Percentiles rank a stretch among this genome's conserved stretches.
phyloP scores from a whole-genome alignment of 2,888 invertebrate genomes.

The Choreutis nemorana region DNA sequence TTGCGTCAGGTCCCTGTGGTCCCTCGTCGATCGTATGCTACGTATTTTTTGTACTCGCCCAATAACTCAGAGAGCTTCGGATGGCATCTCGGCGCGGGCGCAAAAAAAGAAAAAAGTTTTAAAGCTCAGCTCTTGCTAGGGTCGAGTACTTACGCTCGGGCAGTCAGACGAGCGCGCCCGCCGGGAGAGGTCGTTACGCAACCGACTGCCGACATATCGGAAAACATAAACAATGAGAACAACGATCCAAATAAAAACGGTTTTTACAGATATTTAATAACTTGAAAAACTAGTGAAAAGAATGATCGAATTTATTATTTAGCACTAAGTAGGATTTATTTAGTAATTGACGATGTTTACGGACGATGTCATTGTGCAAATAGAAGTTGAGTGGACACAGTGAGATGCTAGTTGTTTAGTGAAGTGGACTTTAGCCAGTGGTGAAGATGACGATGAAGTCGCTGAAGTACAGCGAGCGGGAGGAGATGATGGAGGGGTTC shows the following conservation, averaged over 20 bases:
- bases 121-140: constrained; percentile 48
- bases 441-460: constrained; percentile 70
- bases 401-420: constrained; percentile 47
- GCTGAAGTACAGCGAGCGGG: constrained; percentile 63
- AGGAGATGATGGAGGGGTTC: constrained; percentile 63
- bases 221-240: background rate
- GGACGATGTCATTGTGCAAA: constrained; percentile 6
- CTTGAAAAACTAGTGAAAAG: no score
- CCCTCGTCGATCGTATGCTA: constrained; percentile 46
- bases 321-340: no score
- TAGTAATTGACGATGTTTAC: constrained; percentile 3
- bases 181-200: constrained; percentile 14
- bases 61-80: constrained; percentile 63
- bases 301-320: no score
- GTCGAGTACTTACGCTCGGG: constrained; percentile 29
- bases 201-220: background rate
- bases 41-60: constrained; percentile 51
- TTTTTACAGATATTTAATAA: no score
- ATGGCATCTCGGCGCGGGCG: constrained; percentile 59
- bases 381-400: constrained; percentile 21
- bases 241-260: background rate
- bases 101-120: constrained; percentile 58
- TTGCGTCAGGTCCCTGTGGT: constrained; percentile 44
- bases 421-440: constrained; percentile 39
- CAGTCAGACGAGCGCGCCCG: constrained; percentile 40